A percentile compares a stretch with the other conserved stretches of the same genome.
phyloP scores from a whole-genome alignment of 2,888 invertebrate species.

The Scaptodrosophila latifasciaeformis region DNA sequence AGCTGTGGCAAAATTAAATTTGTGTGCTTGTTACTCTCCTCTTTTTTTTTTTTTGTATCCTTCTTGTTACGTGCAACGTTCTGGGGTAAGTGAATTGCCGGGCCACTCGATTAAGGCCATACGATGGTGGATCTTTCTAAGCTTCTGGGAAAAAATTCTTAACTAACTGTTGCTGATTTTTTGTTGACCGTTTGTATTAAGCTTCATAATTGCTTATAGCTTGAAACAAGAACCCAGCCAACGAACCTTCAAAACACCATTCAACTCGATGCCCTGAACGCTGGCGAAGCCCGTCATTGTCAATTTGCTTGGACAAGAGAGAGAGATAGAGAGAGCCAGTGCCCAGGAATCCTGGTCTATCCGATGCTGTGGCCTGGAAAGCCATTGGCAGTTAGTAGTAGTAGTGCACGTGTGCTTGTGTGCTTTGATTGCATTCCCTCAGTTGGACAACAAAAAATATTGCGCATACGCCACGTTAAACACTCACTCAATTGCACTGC shows the following conservation, averaged over 20 bases:
- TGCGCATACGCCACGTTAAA: conserved; percentile 23
- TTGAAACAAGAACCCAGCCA: conserved; percentile 33
- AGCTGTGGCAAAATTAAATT: too few relatives aligned
- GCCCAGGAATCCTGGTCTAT: too few relatives aligned
- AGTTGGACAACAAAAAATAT: conserved; percentile 20
- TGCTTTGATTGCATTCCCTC: conserved; percentile 41
- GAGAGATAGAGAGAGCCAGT: too few relatives aligned
- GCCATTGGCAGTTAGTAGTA: conserved; percentile 18
- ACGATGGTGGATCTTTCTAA: too few relatives aligned
- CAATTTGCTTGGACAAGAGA: conserved; percentile 30
- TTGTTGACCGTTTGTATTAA: background rate
- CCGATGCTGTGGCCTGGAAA: conserved; percentile 37
- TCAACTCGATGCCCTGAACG: too few relatives aligned
- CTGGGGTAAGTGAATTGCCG: too few relatives aligned
- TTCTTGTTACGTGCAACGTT: too few relatives aligned
- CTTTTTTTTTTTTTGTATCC: too few relatives aligned
- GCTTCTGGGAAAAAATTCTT: too few relatives aligned
- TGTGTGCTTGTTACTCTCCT: too few relatives aligned
- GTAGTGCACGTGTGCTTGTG: conserved; percentile 3
- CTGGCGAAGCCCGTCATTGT: conserved; percentile 34
- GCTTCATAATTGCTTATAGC: conserved; percentile 50
- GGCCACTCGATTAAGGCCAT: too few relatives aligned
- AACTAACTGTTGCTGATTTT: too few relatives aligned
- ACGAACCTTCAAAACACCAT: conserved; percentile 7
- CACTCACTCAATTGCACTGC: conserved; percentile 5